These are phyloP conservation scores for Spialia ferax DNA, from an alignment of 2,888 invertebrate genomes.

Conservation along the genomic window DNA sequence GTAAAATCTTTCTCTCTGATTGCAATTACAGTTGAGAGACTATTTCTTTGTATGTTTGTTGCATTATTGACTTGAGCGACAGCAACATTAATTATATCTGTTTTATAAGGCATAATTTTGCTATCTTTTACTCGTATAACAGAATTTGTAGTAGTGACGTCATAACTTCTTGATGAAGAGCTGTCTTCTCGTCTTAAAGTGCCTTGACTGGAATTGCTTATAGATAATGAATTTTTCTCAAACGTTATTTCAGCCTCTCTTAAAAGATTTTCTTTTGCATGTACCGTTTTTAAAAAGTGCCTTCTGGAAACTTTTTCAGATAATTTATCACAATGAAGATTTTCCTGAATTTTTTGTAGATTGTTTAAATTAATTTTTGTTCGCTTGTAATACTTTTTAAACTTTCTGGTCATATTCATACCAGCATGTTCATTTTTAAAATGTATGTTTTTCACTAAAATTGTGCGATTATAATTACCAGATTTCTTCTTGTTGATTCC, in stretches of 20 bases:
- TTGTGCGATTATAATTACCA: conserved; percentile 51
- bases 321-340: conserved; percentile 50
- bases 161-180: conserved; percentile 43
- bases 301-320: conserved; percentile 55
- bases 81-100: conserved; percentile 60
- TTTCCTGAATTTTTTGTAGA: conserved; percentile 47
- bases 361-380: conserved; percentile 36
- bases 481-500: conserved; percentile 46
- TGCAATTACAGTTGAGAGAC: conserved; percentile 31
- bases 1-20: conserved; percentile 44
- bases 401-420: conserved; percentile 50
- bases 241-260: conserved; percentile 45
- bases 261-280: conserved; percentile 61
- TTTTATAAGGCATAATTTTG: conserved; percentile 50
- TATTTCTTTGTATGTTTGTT: conserved; percentile 44
- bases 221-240: conserved; percentile 46
- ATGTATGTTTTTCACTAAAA: conserved; percentile 52
- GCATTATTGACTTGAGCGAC: conserved; percentile 58
- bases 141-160: conserved; percentile 33
- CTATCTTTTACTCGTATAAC: conserved; percentile 39
- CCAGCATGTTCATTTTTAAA: conserved; percentile 54
- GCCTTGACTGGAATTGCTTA: conserved; percentile 57
- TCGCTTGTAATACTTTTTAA: conserved; percentile 44
- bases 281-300: conserved; percentile 56
- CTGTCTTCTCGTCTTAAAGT: conserved; percentile 55